Evolutionary conservation across 2,113 vertebrate species (phyloP).

Genomic region (Sinosuthora webbiana): DNA sequence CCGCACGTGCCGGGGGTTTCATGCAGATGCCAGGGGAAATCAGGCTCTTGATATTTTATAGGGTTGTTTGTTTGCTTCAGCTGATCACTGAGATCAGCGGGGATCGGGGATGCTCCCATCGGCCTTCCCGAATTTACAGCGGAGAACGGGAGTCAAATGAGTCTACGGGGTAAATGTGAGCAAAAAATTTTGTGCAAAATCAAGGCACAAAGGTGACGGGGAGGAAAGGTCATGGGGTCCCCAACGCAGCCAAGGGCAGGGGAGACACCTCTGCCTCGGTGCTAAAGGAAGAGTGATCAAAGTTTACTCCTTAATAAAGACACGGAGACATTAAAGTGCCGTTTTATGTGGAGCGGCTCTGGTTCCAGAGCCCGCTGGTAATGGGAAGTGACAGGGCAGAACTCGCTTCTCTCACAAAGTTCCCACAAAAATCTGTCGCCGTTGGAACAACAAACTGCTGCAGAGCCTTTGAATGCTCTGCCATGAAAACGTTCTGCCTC

Average conservation of each 20-base stretch:
- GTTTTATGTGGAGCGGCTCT: neutral
- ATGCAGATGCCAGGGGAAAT: conserved; percentile 77
- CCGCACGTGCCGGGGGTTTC: conserved; percentile 66
- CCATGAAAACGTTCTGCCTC: neutral
- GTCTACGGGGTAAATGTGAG: conserved; percentile 13
- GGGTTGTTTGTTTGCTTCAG: conserved; percentile 67
- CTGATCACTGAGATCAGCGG: conserved; percentile 24
- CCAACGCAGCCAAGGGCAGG: fast-evolving
- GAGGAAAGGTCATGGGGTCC: neutral
- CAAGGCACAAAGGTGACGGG: neutral
- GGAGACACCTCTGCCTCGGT: neutral
- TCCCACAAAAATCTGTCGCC: neutral
- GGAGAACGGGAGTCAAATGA: neutral
- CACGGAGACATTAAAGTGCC: neutral
- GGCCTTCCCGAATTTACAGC: neutral
- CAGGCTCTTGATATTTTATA: conserved; percentile 66
- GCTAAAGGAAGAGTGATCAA: neutral
- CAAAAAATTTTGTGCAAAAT: too few relatives aligned
- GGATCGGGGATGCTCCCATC: neutral
- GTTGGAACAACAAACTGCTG: neutral
- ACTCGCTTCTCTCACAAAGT: neutral
- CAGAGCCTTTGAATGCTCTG: neutral
- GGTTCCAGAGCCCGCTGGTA: neutral
- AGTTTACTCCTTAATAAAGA: conserved; percentile 20
- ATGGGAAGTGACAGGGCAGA: neutral